Percentiles rank a stretch among this genome's conserved stretches.
These are phyloP conservation scores for Trichacis sp. DNA, from an alignment of 2,888 invertebrate species.

Conservation along the genomic window DNA sequence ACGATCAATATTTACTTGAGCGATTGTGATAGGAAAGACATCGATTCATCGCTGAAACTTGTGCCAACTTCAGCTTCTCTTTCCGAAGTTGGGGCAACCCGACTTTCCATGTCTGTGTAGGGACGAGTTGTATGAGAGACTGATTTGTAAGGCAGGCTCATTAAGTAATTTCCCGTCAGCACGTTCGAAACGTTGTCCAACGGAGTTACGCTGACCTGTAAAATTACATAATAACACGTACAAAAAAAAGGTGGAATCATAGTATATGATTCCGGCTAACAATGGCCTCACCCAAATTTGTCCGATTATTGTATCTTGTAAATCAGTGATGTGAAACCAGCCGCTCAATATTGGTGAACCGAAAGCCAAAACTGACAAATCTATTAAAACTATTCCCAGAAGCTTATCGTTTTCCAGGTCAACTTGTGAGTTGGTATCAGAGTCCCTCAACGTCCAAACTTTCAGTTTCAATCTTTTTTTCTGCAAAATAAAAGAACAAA, in stretches of 20 bases:
- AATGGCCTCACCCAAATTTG: conserved; percentile 77
- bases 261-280: no score
- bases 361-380: conserved; percentile 71
- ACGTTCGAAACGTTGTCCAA: conserved; percentile 65
- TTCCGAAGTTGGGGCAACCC: conserved; percentile 12
- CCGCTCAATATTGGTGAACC: conserved; percentile 72
- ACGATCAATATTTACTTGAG: conserved; percentile 50
- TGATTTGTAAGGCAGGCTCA: not conserved
- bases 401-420: conserved; percentile 73
- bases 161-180: conserved; percentile 18
- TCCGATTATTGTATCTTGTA: conserved; percentile 71
- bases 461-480: conserved; percentile 74
- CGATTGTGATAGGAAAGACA: conserved; percentile 61
- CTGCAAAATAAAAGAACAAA: conserved; percentile 70
- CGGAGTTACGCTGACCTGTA: conserved; percentile 71
- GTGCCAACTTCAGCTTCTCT: conserved; percentile 45
- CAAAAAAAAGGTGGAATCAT: no score
- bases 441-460: conserved; percentile 73
- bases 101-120: conserved; percentile 25
- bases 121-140: conserved; percentile 39
- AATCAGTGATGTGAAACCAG: conserved; percentile 77
- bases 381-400: conserved; percentile 74
- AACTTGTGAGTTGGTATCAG: conserved; percentile 67
- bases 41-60: conserved; percentile 57
- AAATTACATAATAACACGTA: no score